Base-by-base conservation (phyloP, 2,113 vertebrate species). In the Apteryx owenii region DNA sequence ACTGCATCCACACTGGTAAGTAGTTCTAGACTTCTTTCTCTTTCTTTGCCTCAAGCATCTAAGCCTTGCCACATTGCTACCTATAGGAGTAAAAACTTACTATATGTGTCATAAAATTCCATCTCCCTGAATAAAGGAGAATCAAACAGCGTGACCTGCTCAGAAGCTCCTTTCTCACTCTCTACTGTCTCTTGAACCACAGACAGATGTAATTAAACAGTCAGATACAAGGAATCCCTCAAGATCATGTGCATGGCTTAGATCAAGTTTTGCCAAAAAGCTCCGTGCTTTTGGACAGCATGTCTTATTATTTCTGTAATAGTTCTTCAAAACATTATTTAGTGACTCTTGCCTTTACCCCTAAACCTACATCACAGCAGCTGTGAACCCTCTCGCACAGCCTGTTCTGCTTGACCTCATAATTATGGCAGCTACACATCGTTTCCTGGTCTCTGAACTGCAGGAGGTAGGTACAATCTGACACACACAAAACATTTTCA, bases 371-470 rank as follows among this genome's bases (percentile, higher is more conserved):
- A 23, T 79, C 40, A 40, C 10, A n/a, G 71, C 65, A 91, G 53
- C 48, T 73, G 66, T 65, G 42, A 82, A 29, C 5, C 33, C 23
- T 71, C 69, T 28, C 0, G 3, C 36, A 38, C 1, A 56, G 62
- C 25, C 33, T 21, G 38, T 61, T 78, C 58, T 82, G 29, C 46
- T 58, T 72, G 19, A 16, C 18, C 38, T 65, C 38, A 72, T 40
- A 21, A 16, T 26, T 62, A 64, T 2, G 2, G 60, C 81, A 75
- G 46, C 22, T 61, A 11, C 0, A 0, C 64, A 44, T 50, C 31
- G 33, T 16, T 60, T 15, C 54, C 26, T 1, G 1, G 40, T 14
- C 33, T 73, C 62, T 40, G 68, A 83, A 76, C 2, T 1, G 26
- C 36, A 51, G 66, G 36, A 23, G 31, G 7, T 18, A 36, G 51